These are phyloP conservation scores for Bacillus rossius DNA, from an alignment of 1,140 invertebrate species.

Conservation along the genomic window DNA sequence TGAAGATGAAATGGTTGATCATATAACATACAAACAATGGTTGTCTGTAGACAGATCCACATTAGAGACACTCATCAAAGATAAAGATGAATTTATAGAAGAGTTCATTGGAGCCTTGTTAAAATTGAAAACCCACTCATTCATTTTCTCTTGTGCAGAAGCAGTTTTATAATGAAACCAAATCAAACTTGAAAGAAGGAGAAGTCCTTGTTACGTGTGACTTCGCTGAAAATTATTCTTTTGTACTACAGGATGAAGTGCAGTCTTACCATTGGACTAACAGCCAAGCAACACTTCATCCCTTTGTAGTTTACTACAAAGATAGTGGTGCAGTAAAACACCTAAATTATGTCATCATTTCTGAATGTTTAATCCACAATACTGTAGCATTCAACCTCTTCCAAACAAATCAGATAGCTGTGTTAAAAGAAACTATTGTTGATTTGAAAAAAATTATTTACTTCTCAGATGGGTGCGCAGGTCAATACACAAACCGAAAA, in stretches of 20 bases:
- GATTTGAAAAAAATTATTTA: constrained; percentile 4
- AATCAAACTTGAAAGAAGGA: background rate
- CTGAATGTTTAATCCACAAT: constrained; percentile 16
- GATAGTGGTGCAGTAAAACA: background rate
- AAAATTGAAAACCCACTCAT: no score
- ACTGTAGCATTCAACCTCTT: constrained; percentile 14
- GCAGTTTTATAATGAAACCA: no score
- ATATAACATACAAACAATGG: background rate
- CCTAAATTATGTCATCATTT: constrained; percentile 15
- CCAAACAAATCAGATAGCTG: constrained; percentile 7
- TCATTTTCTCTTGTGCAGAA: no score
- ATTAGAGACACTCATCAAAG: background rate
- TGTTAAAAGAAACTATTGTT: background rate
- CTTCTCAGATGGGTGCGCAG: constrained; percentile 25
- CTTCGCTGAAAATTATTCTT: constrained; percentile 28
- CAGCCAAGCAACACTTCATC: constrained; percentile 25
- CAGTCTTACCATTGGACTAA: constrained; percentile 27
- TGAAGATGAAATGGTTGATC: background rate
- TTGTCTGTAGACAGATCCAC: background rate
- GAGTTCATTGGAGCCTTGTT: no score
- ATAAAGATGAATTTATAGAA: background rate
- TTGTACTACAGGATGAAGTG: constrained; percentile 26
- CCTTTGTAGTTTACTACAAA: constrained; percentile 23
- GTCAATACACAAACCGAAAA: constrained; percentile 32
- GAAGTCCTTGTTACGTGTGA: constrained; percentile 11